Evolutionary conservation across 2,113 vertebrate genomes (phyloP).

Genomic region (Pagrus major): DNA sequence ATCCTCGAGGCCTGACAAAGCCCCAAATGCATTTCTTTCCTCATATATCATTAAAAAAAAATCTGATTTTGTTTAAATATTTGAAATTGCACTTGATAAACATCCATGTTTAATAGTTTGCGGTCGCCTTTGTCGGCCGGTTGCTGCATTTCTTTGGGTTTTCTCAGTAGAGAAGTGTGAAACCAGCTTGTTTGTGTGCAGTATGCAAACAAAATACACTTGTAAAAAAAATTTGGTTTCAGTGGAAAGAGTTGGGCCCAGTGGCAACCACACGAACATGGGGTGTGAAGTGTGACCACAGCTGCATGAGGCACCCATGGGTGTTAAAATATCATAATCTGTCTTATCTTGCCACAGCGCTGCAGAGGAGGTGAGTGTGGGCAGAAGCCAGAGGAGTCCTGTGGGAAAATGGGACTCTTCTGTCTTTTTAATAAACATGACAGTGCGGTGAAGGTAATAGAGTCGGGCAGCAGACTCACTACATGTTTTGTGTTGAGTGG

Average conservation of each 20-base stretch:
- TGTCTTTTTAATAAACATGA: slow-evolving; percentile 42
- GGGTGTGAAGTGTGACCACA: background rate
- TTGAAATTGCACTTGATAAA: background rate
- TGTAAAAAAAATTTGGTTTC: background rate
- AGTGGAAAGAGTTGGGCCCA: background rate
- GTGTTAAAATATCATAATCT: background rate
- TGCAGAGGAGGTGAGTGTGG: background rate
- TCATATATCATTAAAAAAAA: background rate
- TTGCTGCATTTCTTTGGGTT: too few species aligned
- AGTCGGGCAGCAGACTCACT: slow-evolving; percentile 30
- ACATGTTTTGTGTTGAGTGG: slow-evolving; percentile 32
- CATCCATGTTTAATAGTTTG: background rate
- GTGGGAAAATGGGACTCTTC: background rate
- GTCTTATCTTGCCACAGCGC: background rate
- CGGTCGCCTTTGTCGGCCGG: too few species aligned
- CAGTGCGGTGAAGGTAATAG: slow-evolving; percentile 15
- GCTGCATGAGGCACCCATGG: background rate
- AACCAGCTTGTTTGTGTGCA: background rate
- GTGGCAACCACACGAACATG: background rate
- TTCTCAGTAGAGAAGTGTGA: too few species aligned
- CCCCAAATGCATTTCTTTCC: background rate
- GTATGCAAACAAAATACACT: background rate
- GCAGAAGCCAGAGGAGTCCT: slow-evolving; percentile 10
- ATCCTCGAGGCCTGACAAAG: background rate
- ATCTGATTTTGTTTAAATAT: background rate